phyloP scores from a whole-genome alignment of 2,113 vertebrate species.

The Heptranchias perlo region DNA sequence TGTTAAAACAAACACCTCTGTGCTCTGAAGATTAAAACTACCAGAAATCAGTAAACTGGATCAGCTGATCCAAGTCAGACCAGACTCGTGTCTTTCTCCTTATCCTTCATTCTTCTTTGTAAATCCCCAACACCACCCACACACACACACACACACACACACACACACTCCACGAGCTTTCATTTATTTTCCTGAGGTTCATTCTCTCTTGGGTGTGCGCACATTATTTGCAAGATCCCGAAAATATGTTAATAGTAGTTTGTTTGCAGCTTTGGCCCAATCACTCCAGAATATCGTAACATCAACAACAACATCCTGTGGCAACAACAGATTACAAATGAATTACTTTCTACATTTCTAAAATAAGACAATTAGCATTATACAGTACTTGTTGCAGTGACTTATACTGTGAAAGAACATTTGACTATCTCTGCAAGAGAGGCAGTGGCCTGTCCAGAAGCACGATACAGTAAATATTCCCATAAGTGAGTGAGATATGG shows the following conservation, averaged over 20 bases:
- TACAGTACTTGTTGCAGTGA: not conserved
- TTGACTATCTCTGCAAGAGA: not conserved
- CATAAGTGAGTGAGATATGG: not conserved
- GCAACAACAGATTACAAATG: not conserved
- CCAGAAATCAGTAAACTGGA: not conserved
- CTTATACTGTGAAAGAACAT: not conserved
- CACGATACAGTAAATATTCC: not conserved
- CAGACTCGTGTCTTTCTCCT: not conserved
- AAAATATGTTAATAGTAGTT: not conserved
- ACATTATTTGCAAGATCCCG: not conserved
- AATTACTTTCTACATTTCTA: not conserved
- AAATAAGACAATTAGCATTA: not conserved
- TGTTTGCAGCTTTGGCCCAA: not conserved
- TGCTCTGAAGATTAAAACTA: not conserved
- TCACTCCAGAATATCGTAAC: not conserved
- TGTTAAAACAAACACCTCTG: not conserved
- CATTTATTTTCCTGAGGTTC: not conserved
- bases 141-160: too few relatives aligned
- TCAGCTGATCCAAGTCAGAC: not conserved
- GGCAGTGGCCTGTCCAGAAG: not conserved
- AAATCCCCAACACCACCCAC: not conserved
- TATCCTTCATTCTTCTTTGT: not conserved
- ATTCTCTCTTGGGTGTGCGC: not conserved
- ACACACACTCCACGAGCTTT: too few relatives aligned
- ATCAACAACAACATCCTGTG: not conserved